Conservation (phyloP, 1,140 invertebrate genomes). For the Arctopsyche grandis region DNA sequence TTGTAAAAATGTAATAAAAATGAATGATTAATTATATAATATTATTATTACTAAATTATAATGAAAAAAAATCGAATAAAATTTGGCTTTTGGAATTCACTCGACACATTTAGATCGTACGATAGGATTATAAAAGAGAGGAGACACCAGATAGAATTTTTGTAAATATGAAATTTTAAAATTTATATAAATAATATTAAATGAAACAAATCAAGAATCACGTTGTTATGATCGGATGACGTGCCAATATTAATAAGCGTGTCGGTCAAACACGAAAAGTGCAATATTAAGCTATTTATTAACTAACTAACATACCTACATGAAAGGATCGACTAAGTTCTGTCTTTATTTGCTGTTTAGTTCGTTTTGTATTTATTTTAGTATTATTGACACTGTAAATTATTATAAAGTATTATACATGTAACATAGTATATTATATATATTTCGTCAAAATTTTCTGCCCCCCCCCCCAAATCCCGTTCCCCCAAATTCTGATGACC, state of each 20-base stretch:
- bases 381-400: no score
- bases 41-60: conserved; percentile 13
- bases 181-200: conserved; percentile 28
- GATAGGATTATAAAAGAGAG: neutral
- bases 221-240: conserved; percentile 23
- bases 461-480: no score
- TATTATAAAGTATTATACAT: neutral
- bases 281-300: conserved; percentile 38
- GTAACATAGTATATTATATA: no score
- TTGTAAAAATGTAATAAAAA: conserved; percentile 28
- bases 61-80: conserved; percentile 45
- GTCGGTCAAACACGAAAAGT: conserved; percentile 23
- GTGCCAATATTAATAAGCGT: conserved; percentile 22
- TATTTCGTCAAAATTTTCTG: no score
- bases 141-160: conserved; percentile 11
- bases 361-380: no score
- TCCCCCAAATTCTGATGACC: no score
- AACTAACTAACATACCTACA: neutral
- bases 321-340: neutral
- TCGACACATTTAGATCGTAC: conserved; percentile 17
- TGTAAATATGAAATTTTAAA: conserved; percentile 43
- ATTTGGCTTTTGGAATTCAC: conserved; percentile 32
- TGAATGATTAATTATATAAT: conserved; percentile 19
- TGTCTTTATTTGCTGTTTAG: no score
- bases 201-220: neutral